These are phyloP conservation scores for Aldabrachelys gigantea DNA, from an alignment of 2,113 vertebrate genomes.

Conservation along the genomic window DNA sequence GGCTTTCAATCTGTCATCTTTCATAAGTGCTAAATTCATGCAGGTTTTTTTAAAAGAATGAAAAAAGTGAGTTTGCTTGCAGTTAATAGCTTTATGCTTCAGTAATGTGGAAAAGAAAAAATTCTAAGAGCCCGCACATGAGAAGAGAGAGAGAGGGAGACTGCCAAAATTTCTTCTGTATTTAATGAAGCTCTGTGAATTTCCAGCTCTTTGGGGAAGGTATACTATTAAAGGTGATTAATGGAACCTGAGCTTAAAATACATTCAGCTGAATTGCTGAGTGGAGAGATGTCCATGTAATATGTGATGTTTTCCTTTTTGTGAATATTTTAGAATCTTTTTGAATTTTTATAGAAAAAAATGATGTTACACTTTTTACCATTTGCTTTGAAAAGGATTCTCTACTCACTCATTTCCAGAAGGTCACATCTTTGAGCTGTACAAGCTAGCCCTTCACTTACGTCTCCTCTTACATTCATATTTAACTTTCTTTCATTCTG, in stretches of 20 bases:
- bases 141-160: slow-evolving; percentile 12
- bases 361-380: slow-evolving; percentile 55
- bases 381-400: slow-evolving; percentile 73
- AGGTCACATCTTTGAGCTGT: slow-evolving; percentile 80
- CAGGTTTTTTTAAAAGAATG: slow-evolving; percentile 56
- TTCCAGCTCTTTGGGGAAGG: slow-evolving; percentile 63
- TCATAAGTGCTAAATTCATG: slow-evolving; percentile 51
- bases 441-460: slow-evolving; percentile 80
- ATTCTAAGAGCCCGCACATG: slow-evolving; percentile 28
- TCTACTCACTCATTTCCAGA: slow-evolving; percentile 70
- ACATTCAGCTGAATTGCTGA: slow-evolving; percentile 58
- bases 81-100: slow-evolving; percentile 47
- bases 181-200: slow-evolving; percentile 68
- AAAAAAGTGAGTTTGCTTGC: slow-evolving; percentile 42
- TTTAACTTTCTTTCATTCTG: slow-evolving; percentile 84
- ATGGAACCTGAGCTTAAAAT: slow-evolving; percentile 63
- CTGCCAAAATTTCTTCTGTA: slow-evolving; percentile 10
- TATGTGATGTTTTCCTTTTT: slow-evolving; percentile 68
- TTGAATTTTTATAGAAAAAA: slow-evolving; percentile 47
- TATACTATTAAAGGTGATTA: slow-evolving; percentile 70
- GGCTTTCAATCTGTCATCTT: slow-evolving; percentile 46
- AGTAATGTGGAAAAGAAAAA: slow-evolving; percentile 50
- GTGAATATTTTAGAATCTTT: slow-evolving; percentile 70
- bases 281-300: slow-evolving; percentile 51
- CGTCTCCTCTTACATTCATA: slow-evolving; percentile 86